phyloP scores from a whole-genome alignment of 2,888 invertebrate genomes.

The Parasteatoda lunata region DNA sequence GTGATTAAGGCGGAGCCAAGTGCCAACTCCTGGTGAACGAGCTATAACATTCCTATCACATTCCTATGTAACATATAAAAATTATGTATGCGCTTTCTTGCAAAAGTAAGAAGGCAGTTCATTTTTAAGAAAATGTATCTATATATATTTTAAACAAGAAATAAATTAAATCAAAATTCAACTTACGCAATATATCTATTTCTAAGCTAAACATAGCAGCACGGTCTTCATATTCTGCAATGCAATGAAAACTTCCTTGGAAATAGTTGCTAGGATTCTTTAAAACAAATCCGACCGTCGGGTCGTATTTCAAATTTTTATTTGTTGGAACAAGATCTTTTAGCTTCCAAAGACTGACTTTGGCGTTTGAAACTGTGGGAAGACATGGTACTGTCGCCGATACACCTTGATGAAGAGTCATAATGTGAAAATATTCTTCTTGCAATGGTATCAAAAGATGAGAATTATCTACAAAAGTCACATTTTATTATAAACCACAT shows the following conservation, averaged over 20 bases:
- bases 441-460: constrained; percentile 64
- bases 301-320: constrained; percentile 50
- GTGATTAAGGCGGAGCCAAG: too few species aligned
- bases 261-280: constrained; percentile 68
- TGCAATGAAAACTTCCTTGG: constrained; percentile 68
- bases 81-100: too few species aligned
- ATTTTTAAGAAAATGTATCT: not conserved
- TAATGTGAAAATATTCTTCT: constrained; percentile 31
- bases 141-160: not conserved
- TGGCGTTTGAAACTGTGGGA: constrained; percentile 64
- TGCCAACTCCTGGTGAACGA: too few species aligned
- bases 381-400: constrained; percentile 62
- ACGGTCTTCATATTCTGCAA: constrained; percentile 60
- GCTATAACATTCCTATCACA: too few species aligned
- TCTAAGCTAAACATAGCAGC: constrained; percentile 26
- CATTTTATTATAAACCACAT: not conserved
- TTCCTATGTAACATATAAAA: too few species aligned
- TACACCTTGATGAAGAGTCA: constrained; percentile 25
- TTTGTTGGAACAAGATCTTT: not conserved
- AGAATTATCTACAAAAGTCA: constrained; percentile 37
- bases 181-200: constrained; percentile 30
- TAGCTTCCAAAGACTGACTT: constrained; percentile 65
- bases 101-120: too few species aligned
- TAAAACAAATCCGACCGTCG: constrained; percentile 68
- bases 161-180: not conserved